A percentile compares a stretch with the other conserved stretches of the same genome.
Evolutionary conservation across 2,797 vertebrate genomes (phyloP).

Genomic region (Notolepis coatsorum): DNA sequence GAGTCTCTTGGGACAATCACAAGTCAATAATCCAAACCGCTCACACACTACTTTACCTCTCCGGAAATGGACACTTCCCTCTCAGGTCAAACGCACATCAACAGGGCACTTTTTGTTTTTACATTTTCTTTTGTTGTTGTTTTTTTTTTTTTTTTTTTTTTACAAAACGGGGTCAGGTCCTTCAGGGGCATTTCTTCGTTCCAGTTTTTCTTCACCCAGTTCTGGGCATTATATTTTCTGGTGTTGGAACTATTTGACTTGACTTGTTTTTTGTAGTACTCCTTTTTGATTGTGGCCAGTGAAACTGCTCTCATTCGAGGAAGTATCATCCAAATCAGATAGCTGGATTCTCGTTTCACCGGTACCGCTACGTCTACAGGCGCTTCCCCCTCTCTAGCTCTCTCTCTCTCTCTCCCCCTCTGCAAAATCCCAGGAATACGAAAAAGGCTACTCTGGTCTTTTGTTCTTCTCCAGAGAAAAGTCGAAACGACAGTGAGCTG

Average conservation of each 20-base stretch:
- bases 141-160: slow-evolving; percentile 15
- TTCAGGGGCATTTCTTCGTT: slow-evolving; percentile 37
- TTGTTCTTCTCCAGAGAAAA: slow-evolving; percentile 2
- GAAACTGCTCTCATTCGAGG: slow-evolving; percentile 9
- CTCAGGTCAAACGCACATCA: slow-evolving; percentile 42
- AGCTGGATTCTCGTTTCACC: slow-evolving; percentile 14
- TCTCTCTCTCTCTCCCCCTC: no score
- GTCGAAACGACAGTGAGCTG: background rate
- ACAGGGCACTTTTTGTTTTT: slow-evolving; percentile 26
- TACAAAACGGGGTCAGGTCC: slow-evolving; percentile 25
- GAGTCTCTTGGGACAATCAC: background rate
- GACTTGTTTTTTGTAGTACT: no score
- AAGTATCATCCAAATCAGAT: slow-evolving; percentile 18
- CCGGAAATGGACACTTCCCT: slow-evolving; percentile 36
- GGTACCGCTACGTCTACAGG: background rate
- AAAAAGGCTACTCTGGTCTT: slow-evolving; percentile 7
- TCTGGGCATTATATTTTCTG: no score
- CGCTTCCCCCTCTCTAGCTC: no score
- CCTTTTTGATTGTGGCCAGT: slow-evolving; percentile 3
- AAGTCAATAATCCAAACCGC: slow-evolving; percentile 30
- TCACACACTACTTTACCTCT: slow-evolving; percentile 67
- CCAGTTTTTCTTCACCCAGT: no score
- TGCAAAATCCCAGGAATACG: background rate
- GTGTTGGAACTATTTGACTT: no score
- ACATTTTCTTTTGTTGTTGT: slow-evolving; percentile 5